phyloP scores from a whole-genome alignment of 2,113 vertebrate genomes.

The Tetraodon nigroviridis region DNA sequence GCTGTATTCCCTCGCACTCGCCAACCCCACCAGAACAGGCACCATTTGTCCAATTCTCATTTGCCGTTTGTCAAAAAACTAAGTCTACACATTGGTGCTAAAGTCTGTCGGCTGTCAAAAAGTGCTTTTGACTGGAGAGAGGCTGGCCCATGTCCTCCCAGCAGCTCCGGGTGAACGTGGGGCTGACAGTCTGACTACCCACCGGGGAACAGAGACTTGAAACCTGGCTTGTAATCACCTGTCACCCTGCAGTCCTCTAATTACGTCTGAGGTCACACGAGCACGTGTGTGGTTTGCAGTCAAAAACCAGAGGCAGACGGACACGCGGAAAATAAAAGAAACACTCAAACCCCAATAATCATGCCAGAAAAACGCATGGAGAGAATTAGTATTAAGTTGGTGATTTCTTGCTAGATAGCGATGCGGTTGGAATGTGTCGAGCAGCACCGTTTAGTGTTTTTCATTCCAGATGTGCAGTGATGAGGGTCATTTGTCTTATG shows the following conservation, averaged over 20 bases:
- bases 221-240: constrained; percentile 35
- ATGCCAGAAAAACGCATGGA: constrained; percentile 17
- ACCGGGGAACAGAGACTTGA: constrained; percentile 22
- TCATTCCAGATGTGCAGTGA: constrained; percentile 57
- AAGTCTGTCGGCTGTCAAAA: constrained; percentile 38
- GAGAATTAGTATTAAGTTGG: constrained; percentile 16
- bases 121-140: constrained; percentile 35
- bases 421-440: constrained; percentile 18
- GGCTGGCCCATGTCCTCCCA: constrained; percentile 31
- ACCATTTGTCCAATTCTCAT: constrained; percentile 49
- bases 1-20: background rate
- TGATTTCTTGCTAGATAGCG: constrained; percentile 22
- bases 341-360: constrained; percentile 16
- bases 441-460: constrained; percentile 35
- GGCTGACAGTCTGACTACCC: constrained; percentile 25
- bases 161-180: constrained; percentile 6
- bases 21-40: constrained; percentile 33
- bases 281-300: constrained; percentile 26
- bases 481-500: constrained; percentile 63
- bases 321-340: constrained; percentile 19
- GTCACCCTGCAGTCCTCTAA: constrained; percentile 25
- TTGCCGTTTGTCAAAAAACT: constrained; percentile 43
- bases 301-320: constrained; percentile 22
- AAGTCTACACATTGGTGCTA: no score
- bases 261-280: constrained; percentile 21